Evolutionary conservation across 2,888 invertebrate genomes (phyloP).

Genomic region (Amphipoea lucens): DNA sequence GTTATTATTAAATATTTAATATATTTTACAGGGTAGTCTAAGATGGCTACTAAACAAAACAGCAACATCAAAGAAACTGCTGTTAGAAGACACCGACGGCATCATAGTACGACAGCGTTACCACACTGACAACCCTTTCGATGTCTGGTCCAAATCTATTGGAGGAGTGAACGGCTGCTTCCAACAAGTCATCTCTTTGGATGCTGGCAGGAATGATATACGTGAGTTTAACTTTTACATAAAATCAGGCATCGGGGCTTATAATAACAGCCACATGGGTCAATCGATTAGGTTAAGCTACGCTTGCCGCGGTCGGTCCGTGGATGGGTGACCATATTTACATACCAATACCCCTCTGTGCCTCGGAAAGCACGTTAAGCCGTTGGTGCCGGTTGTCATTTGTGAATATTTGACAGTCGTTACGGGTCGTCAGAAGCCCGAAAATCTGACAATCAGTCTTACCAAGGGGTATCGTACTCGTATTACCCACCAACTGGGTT

Average conservation of each 20-base stretch:
- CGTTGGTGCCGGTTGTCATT: too few relatives aligned
- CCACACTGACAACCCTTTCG: slow-evolving; percentile 80
- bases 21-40: slow-evolving; percentile 75
- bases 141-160: slow-evolving; percentile 84
- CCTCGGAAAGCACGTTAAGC: too few relatives aligned
- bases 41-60: slow-evolving; percentile 83
- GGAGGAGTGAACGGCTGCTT: slow-evolving; percentile 81
- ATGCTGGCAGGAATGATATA: slow-evolving; percentile 77
- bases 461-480: too few relatives aligned
- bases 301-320: too few relatives aligned
- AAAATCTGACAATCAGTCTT: too few relatives aligned
- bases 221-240: slow-evolving; percentile 71
- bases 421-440: too few relatives aligned
- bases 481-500: too few relatives aligned
- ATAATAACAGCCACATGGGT: too few relatives aligned
- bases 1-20: not conserved
- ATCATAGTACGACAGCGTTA: slow-evolving; percentile 81
- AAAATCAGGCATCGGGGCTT: not conserved
- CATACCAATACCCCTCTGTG: too few relatives aligned
- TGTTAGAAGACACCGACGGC: slow-evolving; percentile 68
- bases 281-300: too few relatives aligned
- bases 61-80: slow-evolving; percentile 64
- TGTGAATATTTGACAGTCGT: too few relatives aligned
- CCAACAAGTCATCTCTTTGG: slow-evolving; percentile 81
- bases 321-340: too few relatives aligned